Evolutionary conservation across 2,888 invertebrate species (phyloP), one percentile per base, ranked within the genome.

Genomic region (Epinotia ramella): DNA sequence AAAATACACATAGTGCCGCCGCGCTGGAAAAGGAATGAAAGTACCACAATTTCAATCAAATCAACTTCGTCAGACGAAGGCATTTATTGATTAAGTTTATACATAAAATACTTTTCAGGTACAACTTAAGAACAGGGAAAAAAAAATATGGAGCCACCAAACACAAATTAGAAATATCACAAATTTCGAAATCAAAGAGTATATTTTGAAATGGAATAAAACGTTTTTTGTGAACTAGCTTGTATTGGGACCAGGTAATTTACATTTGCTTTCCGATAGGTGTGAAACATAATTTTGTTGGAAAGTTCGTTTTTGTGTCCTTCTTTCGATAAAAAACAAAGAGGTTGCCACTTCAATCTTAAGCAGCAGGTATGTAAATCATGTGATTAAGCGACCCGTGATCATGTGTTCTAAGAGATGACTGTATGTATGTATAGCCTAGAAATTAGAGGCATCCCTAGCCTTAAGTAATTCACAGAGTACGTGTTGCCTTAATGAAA

Each of bases 401-500:
- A 53, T 66, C 7, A 40, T n/a, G 11, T 40, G 12, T 28, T 0
- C 40, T n/a, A n/a, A 68, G 33, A 56, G 16, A 59, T 16, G 33
- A 67, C 3, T 28, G 57, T 24, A 12, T 24, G 9, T 40, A 9
- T 40, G 9, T 40, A 57, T 24, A 66, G 5, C 49, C 49, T 75
- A 5, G 11, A 67, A 63, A 46, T 33, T 57, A 46, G 46, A 6
- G 44, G 28, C 76, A 76, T 57, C 76, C 76, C 76, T 76, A 72
- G 60, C 18, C n/a, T 62, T 62, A 71, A 67, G 65, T 44, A 46
- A 76, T 66, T 76, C 71, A 63, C 67, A 63, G 53, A 53, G 66
- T 56, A 64, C 71, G 77, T 80, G 83, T 86, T 81, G 80, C 81
- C 81, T 85, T 87, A 89, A 89, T 88, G 84, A 87, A 88, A 88